Base-by-base conservation (phyloP, 2,797 vertebrate species). In the Malacoraja senta region DNA sequence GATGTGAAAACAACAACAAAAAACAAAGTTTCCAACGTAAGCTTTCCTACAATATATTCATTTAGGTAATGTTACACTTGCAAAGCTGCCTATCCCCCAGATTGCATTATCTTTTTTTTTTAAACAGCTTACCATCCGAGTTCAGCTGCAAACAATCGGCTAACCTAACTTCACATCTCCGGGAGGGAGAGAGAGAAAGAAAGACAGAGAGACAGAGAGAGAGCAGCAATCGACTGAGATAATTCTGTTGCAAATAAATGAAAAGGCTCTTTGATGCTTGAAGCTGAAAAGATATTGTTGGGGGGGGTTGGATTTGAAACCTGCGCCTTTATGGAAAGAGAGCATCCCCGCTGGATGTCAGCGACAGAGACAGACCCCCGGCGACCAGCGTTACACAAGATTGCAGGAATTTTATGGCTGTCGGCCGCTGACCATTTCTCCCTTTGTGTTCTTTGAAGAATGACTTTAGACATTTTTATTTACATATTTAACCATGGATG, bases 381-480 rank as follows among this genome's bases (percentile, higher is more conserved):
- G 98, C 97, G 97, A 97, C 97, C 98, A 98, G 98, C 98, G 98
- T 98, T 98, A 98, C 97, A 97, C 98, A 99, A 98, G 98, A 98
- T 98, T 96, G 97, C 97, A 98, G 97, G 98, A 98, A 99, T 99
- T 99, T 99, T 99, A 98, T 98, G 98, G 98, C 98, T 98, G 98
- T 98, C 98, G 98, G 97, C 97, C 97, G 97, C 97, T 97, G 96
- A 96, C 96, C 97, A 97, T 96, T 98, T 98, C 98, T 98, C 97
- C 98, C 98, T 99, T 99, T 99, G 98, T 99, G 98, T 98, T 97
- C 98, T 99, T 99, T 99, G 98, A 99, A 99, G 99, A 99, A 99
- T 99, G 98, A 99, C 99, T 99, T 99, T 99, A 98, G 98, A 99
- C 98, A 97, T 99, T 99, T 53, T 99, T 99, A 99, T 99, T 99